A percentile compares a stretch with the other conserved stretches of the same genome.
Evolutionary conservation across 2,888 invertebrate species (phyloP).

Genomic region (Priocnemis perturbator): DNA sequence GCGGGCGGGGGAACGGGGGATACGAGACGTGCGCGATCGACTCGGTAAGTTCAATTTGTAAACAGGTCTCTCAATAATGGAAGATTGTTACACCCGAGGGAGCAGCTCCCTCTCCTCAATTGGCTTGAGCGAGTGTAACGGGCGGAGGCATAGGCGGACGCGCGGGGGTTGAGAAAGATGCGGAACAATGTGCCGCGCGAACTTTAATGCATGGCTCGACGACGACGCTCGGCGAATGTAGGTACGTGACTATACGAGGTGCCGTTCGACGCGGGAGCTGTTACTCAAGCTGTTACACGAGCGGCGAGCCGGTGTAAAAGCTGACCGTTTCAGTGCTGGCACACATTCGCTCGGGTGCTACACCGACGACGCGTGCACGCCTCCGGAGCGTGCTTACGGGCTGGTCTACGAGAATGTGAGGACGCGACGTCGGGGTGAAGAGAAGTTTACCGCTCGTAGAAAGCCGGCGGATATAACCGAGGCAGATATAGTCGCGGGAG

Average conservation of each 20-base stretch:
- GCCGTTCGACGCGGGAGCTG: conserved; percentile 28
- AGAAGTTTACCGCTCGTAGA: conserved; percentile 17
- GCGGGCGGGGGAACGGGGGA: conserved; percentile 2
- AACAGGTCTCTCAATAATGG: conserved; percentile 72
- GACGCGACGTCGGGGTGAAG: neutral
- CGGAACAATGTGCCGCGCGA: conserved; percentile 28
- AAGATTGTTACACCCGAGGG: conserved; percentile 64
- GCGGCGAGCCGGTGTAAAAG: neutral
- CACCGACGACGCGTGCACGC: too few species aligned
- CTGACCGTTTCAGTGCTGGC: conserved; percentile 6
- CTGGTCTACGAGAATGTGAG: neutral
- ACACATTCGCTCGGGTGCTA: too few species aligned
- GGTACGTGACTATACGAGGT: conserved; percentile 27
- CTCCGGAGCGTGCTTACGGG: neutral
- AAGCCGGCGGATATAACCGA: neutral
- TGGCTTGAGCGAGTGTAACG: neutral
- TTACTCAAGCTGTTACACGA: conserved; percentile 19
- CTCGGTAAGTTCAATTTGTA: conserved; percentile 69
- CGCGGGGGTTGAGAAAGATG: conserved; percentile 28
- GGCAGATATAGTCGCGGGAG: conserved; percentile 8
- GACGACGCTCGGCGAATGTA: conserved; percentile 16
- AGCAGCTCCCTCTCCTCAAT: conserved; percentile 30
- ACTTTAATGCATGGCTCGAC: conserved; percentile 30
- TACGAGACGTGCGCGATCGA: conserved; percentile 45
- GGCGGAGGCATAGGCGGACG: too few species aligned